A percentile compares a stretch with the other conserved stretches of the same genome.
phyloP scores from a whole-genome alignment of 2,797 vertebrate species.

The Gymnoscopelus microlampas region DNA sequence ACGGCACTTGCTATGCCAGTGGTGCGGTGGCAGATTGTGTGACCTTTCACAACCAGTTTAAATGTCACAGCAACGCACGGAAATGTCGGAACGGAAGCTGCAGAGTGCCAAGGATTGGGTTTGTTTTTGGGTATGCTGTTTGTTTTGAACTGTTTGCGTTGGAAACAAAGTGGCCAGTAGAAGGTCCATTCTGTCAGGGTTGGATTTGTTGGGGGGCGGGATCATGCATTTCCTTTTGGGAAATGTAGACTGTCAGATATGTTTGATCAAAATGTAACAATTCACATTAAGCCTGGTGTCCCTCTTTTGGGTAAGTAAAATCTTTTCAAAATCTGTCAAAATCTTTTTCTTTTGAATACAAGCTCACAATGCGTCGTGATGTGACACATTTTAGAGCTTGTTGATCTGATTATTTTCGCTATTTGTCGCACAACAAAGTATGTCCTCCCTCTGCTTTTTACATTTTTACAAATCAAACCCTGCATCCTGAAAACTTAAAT shows the following conservation, averaged over 20 bases:
- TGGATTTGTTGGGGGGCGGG: no score
- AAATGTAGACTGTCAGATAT: no score
- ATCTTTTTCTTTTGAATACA: no score
- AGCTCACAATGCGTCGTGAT: neutral
- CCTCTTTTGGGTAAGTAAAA: no score
- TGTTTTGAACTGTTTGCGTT: slow-evolving; percentile 36
- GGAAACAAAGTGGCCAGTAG: slow-evolving; percentile 44
- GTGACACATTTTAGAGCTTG: no score
- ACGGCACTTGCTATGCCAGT: slow-evolving; percentile 38
- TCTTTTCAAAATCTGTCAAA: no score
- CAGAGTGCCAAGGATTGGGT: slow-evolving; percentile 30
- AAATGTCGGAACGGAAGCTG: slow-evolving; percentile 41
- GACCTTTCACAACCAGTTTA: slow-evolving; percentile 64
- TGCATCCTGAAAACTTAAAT: slow-evolving; percentile 40
- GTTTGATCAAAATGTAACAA: no score
- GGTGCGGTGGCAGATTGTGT: slow-evolving; percentile 17
- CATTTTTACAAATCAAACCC: no score
- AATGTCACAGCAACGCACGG: slow-evolving; percentile 60
- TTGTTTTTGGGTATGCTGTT: slow-evolving; percentile 36
- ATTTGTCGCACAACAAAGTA: neutral
- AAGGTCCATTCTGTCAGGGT: slow-evolving; percentile 11
- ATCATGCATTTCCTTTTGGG: no score
- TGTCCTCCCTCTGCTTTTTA: no score
- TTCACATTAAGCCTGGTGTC: no score
- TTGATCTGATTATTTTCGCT: neutral